Base-by-base conservation (phyloP, 2,113 vertebrate genomes). In the Chaetops frenatus region DNA sequence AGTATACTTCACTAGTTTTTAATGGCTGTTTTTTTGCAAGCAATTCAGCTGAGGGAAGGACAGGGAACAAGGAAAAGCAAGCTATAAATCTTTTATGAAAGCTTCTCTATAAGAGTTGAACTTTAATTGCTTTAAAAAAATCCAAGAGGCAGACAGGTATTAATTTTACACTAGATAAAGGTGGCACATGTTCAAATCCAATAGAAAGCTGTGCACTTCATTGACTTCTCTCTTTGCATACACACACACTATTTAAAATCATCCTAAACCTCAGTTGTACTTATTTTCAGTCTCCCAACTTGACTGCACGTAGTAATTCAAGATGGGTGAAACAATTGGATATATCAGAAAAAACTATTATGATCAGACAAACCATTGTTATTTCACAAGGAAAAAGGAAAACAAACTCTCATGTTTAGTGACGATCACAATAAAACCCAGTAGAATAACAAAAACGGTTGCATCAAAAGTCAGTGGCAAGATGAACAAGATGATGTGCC, bases 1-100 rank as follows among this genome's bases (percentile, higher is more conserved):
- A 99, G 92, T 99, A 99, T 12, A 99, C 99, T 95, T 99, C 99
- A 58, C 99, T 99, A 17, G 99, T 99, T 97, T 99, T 99, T 94
- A 99, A 98, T 40, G 99, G 99, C 93, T 99, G 98, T 51, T 99
- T 99, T 97, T 99, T 99, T 89, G 99, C 98, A 85, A 99, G 98
- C 67, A 99, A 98, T 77, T 99, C 99, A 76, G 99, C 99, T 99
- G 97, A 28, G 88, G 45, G 92, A 96, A 89, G 33, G n/a, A 33
- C 7, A 88, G 25, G 66, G 17, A 82, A 85, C 5, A 87, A 64
- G 15, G 29, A 92, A 83, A 92, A 85, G 5, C 9, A 74, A 85
- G 35, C 4, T 62, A 15, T 81, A 19, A 47, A 9, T 64, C 54
- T 88, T 83, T 66, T 8, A 77, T 44, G 10, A 81, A 86, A 81